Base-by-base conservation (phyloP, 1,140 invertebrate genomes). In the Panonychus citri region DNA sequence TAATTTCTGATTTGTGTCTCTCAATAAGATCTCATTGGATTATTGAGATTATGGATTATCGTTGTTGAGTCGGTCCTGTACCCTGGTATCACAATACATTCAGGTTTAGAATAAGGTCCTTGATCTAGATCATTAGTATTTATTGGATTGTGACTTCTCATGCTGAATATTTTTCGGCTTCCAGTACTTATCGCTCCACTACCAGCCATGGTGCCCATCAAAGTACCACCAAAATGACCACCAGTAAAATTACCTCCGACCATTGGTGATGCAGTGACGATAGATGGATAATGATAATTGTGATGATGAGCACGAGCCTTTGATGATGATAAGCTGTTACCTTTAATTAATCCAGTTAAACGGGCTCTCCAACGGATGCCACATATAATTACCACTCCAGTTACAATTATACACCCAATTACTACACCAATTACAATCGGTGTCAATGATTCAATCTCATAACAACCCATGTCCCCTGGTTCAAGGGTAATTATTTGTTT, bases 301-400 rank as follows among this genome's bases (percentile, higher is more conserved):
- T n/a, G n/a, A n/a, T n/a, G n/a, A n/a, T n/a, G n/a, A n/a, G n/a
- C n/a, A n/a, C n/a, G 30, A 34, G 30, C 5, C 12, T 12, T 34
- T 34, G 5, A 7, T 34, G 30, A 34, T 34, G 5, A 5, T 7
- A 34, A 5, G 10, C 43, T 19, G 17, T 13, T 51, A 24, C 49
- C 49, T 51, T 51, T 51, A 25, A 51, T 51, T n/a, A 51, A 51
- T 21, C 17, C 17, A n/a, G 49, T 51, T 27, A 51, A 51, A 27
- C 49, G 49, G 10, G 49, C 27, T 51, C 49, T 27, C 25, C 49
- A 51, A 27, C 49, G 25, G 19, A 51, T 27, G 10, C 24, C 25
- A 30, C 49, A 51, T 13, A 51, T 25, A 8, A 51, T n/a, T 5
- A 51, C 28, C 10, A 51, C 49, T 27, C 49, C 49, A 25, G 7